These are phyloP conservation scores for Diceros bicornis DNA, from an alignment of 2,797 vertebrate species.

Conservation along the genomic window DNA sequence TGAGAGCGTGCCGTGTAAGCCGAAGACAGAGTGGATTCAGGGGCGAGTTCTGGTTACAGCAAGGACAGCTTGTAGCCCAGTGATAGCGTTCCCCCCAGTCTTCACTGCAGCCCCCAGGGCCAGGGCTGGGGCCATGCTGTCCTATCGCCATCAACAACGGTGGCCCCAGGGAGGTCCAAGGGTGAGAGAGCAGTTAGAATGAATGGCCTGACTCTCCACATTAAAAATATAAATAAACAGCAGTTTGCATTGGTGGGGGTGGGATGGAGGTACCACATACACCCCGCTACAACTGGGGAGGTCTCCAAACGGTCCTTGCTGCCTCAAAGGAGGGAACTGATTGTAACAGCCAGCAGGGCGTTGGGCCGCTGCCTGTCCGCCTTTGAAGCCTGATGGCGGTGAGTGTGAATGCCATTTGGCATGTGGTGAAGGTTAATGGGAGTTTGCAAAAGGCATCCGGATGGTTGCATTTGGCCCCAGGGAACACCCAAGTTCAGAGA, in stretches of 20 bases:
- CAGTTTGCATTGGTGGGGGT: too few relatives aligned
- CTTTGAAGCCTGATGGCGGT: neutral
- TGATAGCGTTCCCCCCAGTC: neutral
- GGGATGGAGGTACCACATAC: rapidly evolving
- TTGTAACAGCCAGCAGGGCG: rapidly evolving
- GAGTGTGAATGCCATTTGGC: rapidly evolving
- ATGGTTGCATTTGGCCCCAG: neutral
- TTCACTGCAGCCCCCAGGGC: rapidly evolving
- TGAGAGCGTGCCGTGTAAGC: rapidly evolving
- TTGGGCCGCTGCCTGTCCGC: rapidly evolving
- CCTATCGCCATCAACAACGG: neutral
- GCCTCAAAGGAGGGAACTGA: rapidly evolving
- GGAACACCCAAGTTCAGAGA: too few relatives aligned
- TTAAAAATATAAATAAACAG: rapidly evolving
- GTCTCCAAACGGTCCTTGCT: rapidly evolving
- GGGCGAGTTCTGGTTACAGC: rapidly evolving
- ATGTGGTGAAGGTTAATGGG: rapidly evolving
- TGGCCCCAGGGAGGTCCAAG: neutral
- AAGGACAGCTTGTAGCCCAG: rapidly evolving
- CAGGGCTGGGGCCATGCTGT: rapidly evolving
- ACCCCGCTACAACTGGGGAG: rapidly evolving
- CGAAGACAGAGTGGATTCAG: rapidly evolving
- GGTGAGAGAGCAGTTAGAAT: rapidly evolving
- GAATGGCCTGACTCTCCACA: rapidly evolving
- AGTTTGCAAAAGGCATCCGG: neutral